Conservation (phyloP, 92 coral and sea anemone genomes). For the Porites cylindrica region DNA sequence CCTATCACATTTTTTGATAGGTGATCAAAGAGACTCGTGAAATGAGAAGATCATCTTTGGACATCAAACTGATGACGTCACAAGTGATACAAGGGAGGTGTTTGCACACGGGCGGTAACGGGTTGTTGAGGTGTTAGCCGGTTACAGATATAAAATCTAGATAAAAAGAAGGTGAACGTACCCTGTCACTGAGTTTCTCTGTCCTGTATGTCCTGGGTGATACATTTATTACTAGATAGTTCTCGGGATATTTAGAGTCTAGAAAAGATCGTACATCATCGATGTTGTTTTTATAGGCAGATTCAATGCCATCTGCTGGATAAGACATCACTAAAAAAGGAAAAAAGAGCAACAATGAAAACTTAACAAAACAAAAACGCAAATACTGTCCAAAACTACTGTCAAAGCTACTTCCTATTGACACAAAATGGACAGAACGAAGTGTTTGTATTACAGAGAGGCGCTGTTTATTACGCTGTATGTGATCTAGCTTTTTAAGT, state of each 20-base stretch:
- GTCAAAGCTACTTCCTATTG: not conserved
- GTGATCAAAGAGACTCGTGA: too few species aligned
- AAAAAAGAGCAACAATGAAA: not conserved
- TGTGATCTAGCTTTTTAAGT: too few species aligned
- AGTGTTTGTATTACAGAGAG: too few species aligned
- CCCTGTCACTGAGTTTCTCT: slow-evolving; percentile 88
- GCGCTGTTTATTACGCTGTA: too few species aligned
- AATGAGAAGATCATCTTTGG: too few species aligned
- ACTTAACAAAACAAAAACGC: not conserved
- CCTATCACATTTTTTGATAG: too few species aligned
- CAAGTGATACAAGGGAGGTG: too few species aligned
- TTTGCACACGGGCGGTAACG: too few species aligned
- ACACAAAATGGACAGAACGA: too few species aligned
- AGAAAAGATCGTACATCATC: slow-evolving; percentile 94
- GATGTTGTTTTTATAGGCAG: slow-evolving; percentile 94
- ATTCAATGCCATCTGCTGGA: slow-evolving; percentile 98
- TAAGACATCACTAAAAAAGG: slow-evolving; percentile 88
- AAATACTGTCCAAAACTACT: not conserved
- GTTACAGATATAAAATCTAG: not conserved
- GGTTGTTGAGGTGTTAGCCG: not conserved
- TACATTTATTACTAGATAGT: slow-evolving; percentile 89
- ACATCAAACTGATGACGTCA: too few species aligned
- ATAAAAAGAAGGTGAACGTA: slow-evolving; percentile 32
- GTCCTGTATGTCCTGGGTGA: slow-evolving; percentile 92
- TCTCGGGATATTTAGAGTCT: slow-evolving; percentile 89